Evolutionary conservation across 1,140 invertebrate genomes (phyloP).

Genomic region (Dendroctonus valens): DNA sequence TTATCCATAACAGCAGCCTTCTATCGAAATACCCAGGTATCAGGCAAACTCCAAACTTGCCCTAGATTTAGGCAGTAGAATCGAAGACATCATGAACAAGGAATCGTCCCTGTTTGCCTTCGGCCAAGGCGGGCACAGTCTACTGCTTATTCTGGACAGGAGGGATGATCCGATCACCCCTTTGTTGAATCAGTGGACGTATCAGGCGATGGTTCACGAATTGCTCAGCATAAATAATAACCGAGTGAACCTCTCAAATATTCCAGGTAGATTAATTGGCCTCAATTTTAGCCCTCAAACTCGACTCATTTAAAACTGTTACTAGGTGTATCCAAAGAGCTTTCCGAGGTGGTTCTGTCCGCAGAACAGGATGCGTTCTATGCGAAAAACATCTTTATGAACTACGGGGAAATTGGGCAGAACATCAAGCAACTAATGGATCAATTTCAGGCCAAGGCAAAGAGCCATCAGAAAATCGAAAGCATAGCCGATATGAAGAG

Average conservation of each 20-base stretch:
- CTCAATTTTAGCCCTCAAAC: not conserved
- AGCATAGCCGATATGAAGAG: conserved; percentile 98
- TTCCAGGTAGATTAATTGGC: conserved; percentile 57
- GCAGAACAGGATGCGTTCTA: conserved; percentile 98
- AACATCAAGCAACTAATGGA: conserved; percentile 98
- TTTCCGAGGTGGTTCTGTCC: conserved; percentile 90
- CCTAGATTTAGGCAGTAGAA: conserved; percentile 79
- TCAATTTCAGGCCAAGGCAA: conserved; percentile 94
- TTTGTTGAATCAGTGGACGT: conserved; percentile 98
- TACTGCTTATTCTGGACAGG: conserved; percentile 87
- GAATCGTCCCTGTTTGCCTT: conserved; percentile 87
- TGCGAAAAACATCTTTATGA: conserved; percentile 90
- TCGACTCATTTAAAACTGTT: conserved; percentile 49
- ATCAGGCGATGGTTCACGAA: conserved; percentile 99
- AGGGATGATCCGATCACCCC: conserved; percentile 95
- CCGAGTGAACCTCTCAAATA: conserved; percentile 82
- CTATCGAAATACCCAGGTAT: conserved; percentile 58
- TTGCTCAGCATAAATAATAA: conserved; percentile 93
- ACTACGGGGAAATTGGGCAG: conserved; percentile 98
- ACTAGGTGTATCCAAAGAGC: conserved; percentile 81
- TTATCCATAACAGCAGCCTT: not conserved
- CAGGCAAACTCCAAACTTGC: conserved; percentile 86
- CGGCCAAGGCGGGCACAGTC: conserved; percentile 62
- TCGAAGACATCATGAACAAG: conserved; percentile 80
- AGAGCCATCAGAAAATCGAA: conserved; percentile 96